Evolutionary conservation across 2,797 vertebrate genomes (phyloP).

Genomic region (Hypotaenidia okinawae): DNA sequence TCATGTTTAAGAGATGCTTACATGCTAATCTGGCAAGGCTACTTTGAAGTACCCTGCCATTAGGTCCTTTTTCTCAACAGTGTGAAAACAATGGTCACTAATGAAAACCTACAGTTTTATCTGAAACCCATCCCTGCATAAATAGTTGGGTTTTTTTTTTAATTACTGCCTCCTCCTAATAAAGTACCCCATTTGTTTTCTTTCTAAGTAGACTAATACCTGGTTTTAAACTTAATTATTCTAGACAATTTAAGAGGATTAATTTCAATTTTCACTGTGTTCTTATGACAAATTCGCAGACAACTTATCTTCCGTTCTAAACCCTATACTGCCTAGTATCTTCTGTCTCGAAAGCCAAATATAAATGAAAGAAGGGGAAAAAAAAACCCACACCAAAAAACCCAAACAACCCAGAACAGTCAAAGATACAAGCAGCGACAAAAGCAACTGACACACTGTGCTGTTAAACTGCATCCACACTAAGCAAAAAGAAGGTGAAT

Average conservation of each 20-base stretch:
- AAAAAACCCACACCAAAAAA: not conserved
- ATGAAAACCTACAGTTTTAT: constrained; percentile 33
- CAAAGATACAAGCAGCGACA: constrained; percentile 45
- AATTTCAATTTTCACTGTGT: constrained; percentile 64
- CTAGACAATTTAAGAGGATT: constrained; percentile 42
- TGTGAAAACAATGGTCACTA: constrained; percentile 50
- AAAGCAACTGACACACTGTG: constrained; percentile 62
- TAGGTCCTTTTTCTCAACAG: constrained; percentile 1
- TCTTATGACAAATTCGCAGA: constrained; percentile 36
- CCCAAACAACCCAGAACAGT: constrained; percentile 12
- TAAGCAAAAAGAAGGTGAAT: constrained; percentile 58
- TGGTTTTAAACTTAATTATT: constrained; percentile 35
- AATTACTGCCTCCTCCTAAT: constrained; percentile 38
- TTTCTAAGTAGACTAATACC: constrained; percentile 14
- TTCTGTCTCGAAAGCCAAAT: constrained; percentile 52
- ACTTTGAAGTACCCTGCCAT: constrained; percentile 43
- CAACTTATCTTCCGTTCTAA: constrained; percentile 49
- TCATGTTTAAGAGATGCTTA: constrained; percentile 29
- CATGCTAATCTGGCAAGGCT: constrained; percentile 38
- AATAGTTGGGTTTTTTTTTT: not conserved
- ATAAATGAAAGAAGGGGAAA: not conserved
- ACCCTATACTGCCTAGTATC: constrained; percentile 13
- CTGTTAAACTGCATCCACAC: constrained; percentile 39
- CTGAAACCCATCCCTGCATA: not conserved
- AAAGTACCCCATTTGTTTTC: constrained; percentile 1